Conservation (phyloP, 2,888 invertebrate species). For the Agrypnus murinus region DNA sequence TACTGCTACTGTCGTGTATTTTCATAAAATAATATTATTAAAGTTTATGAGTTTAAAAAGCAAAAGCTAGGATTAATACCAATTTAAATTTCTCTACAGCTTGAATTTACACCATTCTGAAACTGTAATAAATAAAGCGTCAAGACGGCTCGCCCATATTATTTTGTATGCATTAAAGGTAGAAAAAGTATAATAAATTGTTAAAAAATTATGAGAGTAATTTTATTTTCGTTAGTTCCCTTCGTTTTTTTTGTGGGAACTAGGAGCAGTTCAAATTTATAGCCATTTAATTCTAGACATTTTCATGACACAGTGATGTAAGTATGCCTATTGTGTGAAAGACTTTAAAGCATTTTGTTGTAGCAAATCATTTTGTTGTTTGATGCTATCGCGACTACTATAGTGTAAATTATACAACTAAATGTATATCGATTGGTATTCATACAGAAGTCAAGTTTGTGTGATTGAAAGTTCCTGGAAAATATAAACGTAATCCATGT, state of each 20-base stretch:
- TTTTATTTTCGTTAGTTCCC: slow-evolving; percentile 1
- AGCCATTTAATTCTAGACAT: slow-evolving; percentile 14
- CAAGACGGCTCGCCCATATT: slow-evolving; percentile 17
- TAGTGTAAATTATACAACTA: slow-evolving; percentile 35
- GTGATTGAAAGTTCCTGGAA: slow-evolving; percentile 55
- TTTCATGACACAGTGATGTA: background rate
- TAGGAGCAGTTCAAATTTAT: background rate
- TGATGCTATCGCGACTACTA: slow-evolving; percentile 30
- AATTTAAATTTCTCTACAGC: background rate
- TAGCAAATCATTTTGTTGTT: slow-evolving; percentile 33
- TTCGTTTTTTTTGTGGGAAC: slow-evolving; percentile 22
- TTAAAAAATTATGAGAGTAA: slow-evolving; percentile 29
- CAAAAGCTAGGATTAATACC: too few species aligned
- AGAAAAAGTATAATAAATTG: slow-evolving; percentile 27
- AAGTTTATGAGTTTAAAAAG: too few species aligned
- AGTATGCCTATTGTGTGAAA: background rate
- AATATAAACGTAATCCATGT: slow-evolving; percentile 51
- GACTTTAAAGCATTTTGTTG: slow-evolving; percentile 16
- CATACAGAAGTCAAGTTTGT: slow-evolving; percentile 51
- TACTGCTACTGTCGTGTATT: too few species aligned
- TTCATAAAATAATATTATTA: too few species aligned
- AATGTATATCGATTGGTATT: slow-evolving; percentile 52
- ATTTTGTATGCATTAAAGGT: slow-evolving; percentile 25
- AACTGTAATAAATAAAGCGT: slow-evolving; percentile 27
- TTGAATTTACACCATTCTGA: slow-evolving; percentile 10